Evolutionary conservation across 2,113 vertebrate genomes (phyloP).

Genomic region (Redunca redunca): DNA sequence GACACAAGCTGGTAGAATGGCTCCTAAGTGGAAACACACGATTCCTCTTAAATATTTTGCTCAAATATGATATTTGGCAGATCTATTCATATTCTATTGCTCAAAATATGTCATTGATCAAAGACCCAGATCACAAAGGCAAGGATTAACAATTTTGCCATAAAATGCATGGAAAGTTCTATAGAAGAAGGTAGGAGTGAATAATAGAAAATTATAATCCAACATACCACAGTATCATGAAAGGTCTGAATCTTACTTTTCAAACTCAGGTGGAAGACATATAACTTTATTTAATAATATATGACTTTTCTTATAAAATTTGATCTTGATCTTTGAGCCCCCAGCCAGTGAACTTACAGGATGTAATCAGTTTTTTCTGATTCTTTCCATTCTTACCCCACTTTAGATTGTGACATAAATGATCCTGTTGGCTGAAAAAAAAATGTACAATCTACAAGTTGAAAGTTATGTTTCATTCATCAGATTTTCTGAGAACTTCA

Average conservation of each 20-base stretch:
- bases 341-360: not conserved
- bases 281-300: not conserved
- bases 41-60: not conserved
- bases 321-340: not conserved
- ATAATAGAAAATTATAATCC: conserved; percentile 9
- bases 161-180: not conserved
- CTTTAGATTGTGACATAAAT: not conserved
- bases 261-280: not conserved
- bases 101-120: conserved; percentile 18
- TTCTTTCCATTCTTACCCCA: not conserved
- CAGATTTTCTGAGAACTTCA: not conserved
- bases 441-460: not conserved
- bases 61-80: conserved; percentile 4
- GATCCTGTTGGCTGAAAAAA: not conserved
- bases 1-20: not conserved
- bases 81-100: not conserved
- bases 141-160: not conserved
- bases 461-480: not conserved
- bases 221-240: not conserved
- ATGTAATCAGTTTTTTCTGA: not conserved
- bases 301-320: not conserved
- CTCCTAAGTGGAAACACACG: not conserved
- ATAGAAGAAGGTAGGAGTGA: not conserved
- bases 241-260: not conserved
- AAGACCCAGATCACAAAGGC: not conserved